Evolutionary conservation across 2,797 vertebrate genomes (phyloP), one percentile per base, ranked within the genome.

Genomic region (Chanos chanos): DNA sequence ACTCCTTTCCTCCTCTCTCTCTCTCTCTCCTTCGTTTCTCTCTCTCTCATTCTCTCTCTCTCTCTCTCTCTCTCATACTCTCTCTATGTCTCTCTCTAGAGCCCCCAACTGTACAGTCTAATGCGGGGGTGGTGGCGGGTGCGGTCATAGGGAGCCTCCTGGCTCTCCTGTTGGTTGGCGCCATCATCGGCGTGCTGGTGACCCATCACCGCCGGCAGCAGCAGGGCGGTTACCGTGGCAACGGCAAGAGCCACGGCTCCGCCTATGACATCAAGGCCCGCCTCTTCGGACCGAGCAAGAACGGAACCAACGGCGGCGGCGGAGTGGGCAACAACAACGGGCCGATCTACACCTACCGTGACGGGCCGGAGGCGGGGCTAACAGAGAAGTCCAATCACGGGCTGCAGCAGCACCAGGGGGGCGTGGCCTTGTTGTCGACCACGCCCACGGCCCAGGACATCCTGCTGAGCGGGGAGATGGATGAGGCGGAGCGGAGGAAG

Each of bases 141-240:
- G 92, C 89, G 59, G 86, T 92, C 76, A 90, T 93, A 77, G 92
- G 89, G 78, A 90, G 88, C 74, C 81, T 92, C 60, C 88, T 94
- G 80, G 89, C 84, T 59, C 73, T 94, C 67, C 84, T 92, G 64
- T 78, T 94, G 82, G 85, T 94, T 10, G 76, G 80, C 5, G 83
- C 87, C 57, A 86, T 95, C 58, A 56, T 89, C 64, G 78, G 83
- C 34, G 85, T 91, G 72, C 83, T 92, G 74, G 79, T 93, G 79
- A 82, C 85, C 75, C 89, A 83, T 68, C 86, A 75, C 76, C 91
- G 90, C 60, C 84, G 86, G 58, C 85, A 87, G 19, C 70, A 73
- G 33, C 83, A 79, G 73, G 88, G 84, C 66, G 85, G 85, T 55
- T 88, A 89, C 82, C 88, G 90, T 0, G 83, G 81, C 71, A 88